Conservation (phyloP, 1,140 invertebrate genomes). For the Ceratitis capitata region DNA sequence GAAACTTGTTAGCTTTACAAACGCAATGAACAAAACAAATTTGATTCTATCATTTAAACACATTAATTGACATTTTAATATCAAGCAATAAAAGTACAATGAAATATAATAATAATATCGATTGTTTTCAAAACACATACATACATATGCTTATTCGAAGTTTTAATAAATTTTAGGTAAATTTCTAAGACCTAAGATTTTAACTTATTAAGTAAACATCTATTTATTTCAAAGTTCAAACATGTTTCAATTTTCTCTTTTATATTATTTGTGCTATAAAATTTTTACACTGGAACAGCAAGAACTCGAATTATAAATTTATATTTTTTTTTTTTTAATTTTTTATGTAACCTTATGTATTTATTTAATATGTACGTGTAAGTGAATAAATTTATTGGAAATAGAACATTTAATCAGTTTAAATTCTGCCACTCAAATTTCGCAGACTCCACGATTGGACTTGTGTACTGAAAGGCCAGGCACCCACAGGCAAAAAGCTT, state of each 20-base stretch:
- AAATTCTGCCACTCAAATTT: conserved; percentile 57
- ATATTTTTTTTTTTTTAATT: not conserved
- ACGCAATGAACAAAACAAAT: no score
- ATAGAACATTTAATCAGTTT: conserved; percentile 32
- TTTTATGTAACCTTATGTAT: conserved; percentile 19
- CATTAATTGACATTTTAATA: not conserved
- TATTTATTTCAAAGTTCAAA: conserved; percentile 37
- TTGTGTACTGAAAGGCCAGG: conserved; percentile 81
- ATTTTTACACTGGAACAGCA: not conserved
- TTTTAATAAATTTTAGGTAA: not conserved
- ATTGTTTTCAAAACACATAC: not conserved
- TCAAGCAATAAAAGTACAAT: no score
- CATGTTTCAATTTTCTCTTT: conserved; percentile 43
- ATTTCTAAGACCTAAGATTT: not conserved
- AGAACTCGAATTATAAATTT: not conserved
- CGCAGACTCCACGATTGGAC: conserved; percentile 86
- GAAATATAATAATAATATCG: not conserved
- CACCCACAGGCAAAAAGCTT: conserved; percentile 67
- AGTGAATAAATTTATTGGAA: not conserved
- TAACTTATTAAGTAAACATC: not conserved
- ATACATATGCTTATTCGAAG: no score
- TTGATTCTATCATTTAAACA: not conserved
- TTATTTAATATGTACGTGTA: not conserved
- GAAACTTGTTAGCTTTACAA: not conserved
- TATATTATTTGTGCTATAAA: not conserved